Conservation (phyloP, 2,797 vertebrate genomes). For the Apogon hyalosoma region DNA sequence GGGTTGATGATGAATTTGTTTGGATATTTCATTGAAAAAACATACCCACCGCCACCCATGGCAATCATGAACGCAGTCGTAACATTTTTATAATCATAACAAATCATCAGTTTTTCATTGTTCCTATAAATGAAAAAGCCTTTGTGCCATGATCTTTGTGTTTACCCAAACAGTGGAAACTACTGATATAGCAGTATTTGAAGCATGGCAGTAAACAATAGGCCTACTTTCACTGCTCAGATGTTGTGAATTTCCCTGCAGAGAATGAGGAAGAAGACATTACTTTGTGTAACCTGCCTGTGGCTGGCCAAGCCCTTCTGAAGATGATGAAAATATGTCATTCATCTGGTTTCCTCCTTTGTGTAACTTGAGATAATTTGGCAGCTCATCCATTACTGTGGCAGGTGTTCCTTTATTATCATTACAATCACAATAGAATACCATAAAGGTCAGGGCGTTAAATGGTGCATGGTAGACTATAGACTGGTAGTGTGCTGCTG, state of each 20-base stretch:
- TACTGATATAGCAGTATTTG: not conserved
- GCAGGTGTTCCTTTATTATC: conserved; percentile 22
- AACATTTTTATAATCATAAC: no score
- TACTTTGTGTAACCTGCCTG: conserved; percentile 53
- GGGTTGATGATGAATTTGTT: no score
- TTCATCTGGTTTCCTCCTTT: conserved; percentile 63
- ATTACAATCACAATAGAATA: conserved; percentile 22
- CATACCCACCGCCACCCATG: no score
- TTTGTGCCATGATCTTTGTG: conserved; percentile 6
- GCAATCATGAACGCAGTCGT: no score
- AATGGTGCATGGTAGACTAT: not conserved
- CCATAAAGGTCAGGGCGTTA: conserved; percentile 26
- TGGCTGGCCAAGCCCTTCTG: conserved; percentile 37
- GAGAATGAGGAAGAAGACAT: not conserved
- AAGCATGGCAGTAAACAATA: not conserved
- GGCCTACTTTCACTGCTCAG: not conserved
- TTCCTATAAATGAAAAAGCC: not conserved
- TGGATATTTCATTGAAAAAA: no score
- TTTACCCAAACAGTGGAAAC: conserved; percentile 35
- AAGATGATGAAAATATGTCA: conserved; percentile 65
- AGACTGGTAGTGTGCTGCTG: not conserved
- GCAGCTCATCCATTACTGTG: conserved; percentile 17
- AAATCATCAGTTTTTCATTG: no score
- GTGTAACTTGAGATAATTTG: conserved; percentile 29
- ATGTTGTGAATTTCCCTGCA: conserved; percentile 20